A percentile compares a stretch with the other conserved stretches of the same genome.
Conservation (phyloP, 2,888 invertebrate genomes). For the Azorinus chamasolen region DNA sequence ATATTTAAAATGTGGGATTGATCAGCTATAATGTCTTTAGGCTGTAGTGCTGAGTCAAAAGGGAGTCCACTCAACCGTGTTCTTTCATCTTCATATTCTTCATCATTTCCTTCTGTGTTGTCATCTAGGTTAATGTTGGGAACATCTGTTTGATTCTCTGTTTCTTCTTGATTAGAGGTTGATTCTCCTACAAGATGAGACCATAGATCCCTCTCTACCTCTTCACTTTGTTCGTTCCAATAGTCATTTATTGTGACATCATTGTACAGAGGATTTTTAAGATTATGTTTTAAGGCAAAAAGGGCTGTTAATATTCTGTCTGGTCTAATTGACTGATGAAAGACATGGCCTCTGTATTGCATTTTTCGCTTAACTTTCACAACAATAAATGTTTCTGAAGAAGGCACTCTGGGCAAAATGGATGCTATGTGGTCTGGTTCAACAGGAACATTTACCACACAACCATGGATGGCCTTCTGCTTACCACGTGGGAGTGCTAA, state of each 20-base stretch:
- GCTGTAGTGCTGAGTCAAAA: slow-evolving; percentile 40
- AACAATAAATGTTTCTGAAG: slow-evolving; percentile 20
- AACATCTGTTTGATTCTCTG: neutral
- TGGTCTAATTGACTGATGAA: slow-evolving; percentile 31
- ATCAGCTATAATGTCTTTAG: slow-evolving; percentile 41
- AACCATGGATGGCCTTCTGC: slow-evolving; percentile 52
- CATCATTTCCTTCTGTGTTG: neutral
- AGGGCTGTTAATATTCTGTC: slow-evolving; percentile 42
- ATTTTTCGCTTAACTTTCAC: slow-evolving; percentile 46
- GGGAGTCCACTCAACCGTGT: slow-evolving; percentile 36
- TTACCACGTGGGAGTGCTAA: slow-evolving; percentile 50
- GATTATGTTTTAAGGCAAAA: slow-evolving; percentile 28
- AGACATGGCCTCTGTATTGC: slow-evolving; percentile 37
- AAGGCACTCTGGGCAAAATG: slow-evolving; percentile 45
- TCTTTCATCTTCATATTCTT: slow-evolving; percentile 30
- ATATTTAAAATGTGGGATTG: slow-evolving; percentile 14
- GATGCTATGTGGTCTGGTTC: slow-evolving; percentile 36
- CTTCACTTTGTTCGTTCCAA: slow-evolving; percentile 22
- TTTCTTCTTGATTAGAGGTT: neutral
- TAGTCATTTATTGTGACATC: slow-evolving; percentile 44
- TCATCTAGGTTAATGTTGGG: too few relatives aligned
- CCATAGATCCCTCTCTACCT: slow-evolving; percentile 22
- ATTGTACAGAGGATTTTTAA: slow-evolving; percentile 39
- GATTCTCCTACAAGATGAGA: neutral
- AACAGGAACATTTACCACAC: slow-evolving; percentile 56